Evolutionary conservation across 2,888 invertebrate genomes (phyloP), one percentile per base, ranked within the genome.

Genomic region (Xestia sexstrigata): DNA sequence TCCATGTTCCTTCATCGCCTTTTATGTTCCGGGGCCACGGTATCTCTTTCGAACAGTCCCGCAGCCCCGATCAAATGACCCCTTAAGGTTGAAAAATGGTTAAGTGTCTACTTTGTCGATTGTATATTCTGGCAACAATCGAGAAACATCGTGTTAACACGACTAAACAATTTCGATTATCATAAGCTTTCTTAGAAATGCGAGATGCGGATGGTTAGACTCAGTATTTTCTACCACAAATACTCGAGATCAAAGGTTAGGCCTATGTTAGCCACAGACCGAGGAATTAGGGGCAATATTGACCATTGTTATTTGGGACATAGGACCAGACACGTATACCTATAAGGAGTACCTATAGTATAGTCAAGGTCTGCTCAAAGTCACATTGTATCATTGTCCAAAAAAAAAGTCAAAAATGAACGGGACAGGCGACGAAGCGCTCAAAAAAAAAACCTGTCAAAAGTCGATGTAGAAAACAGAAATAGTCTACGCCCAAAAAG

Each of bases 171-270:
- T 78, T 49, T 67, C 20, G 42, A 67, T 17, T 35, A 42, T 20
- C 42, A 62, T 17, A 35, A 17, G 35, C 26, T 26, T n/a, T 45
- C 15, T 8, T n/a, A 26, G 42, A 35, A 23, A 78, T 62, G 8
- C 47, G 30, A 30, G 49, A 62, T 77, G n/a, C 39, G 58, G 11
- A 35, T 62, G 67, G 49, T 35, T 49, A 8, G 42, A 15, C 13
- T 45, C 15, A 26, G 69, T n/a, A 63, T 68, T 52, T 62, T 67
- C 15, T 45, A 13, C 26, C 17, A 26, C 17, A 78, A 62, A 78
- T 17, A 45, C 11, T 1, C 15, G 49, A 45, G 49, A 62, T 45
- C 67, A 78, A 68, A 67, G 66, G 5, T 5, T 2, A 52, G 8
- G 42, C 20, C 6, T 67, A 35, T 23, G 23, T 45, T 63, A 30